These are phyloP conservation scores for Campoletis raptor DNA, from an alignment of 2,888 invertebrate genomes.

Conservation along the genomic window DNA sequence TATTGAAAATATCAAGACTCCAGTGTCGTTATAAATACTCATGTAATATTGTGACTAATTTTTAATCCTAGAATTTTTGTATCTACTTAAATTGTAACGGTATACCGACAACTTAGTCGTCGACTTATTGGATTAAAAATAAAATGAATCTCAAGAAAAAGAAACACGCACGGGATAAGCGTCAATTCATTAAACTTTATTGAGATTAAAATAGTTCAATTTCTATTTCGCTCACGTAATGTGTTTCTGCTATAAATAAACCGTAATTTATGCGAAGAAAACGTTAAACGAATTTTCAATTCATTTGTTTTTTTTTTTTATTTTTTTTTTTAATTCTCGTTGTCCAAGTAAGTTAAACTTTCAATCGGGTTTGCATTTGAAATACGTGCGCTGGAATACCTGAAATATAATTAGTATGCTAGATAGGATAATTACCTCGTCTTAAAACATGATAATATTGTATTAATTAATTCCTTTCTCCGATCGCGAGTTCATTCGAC, in stretches of 20 bases:
- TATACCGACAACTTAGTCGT: not conserved
- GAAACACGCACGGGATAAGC: no score
- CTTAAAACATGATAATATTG: conserved; percentile 54
- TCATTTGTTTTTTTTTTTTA: not conserved
- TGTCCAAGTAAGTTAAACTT: not conserved
- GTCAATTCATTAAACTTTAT: not conserved
- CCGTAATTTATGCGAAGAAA: not conserved
- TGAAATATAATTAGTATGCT: conserved; percentile 46
- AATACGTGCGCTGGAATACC: conserved; percentile 11
- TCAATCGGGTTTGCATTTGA: conserved; percentile 14
- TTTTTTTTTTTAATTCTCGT: not conserved
- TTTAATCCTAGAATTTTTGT: not conserved
- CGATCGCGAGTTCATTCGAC: conserved; percentile 12
- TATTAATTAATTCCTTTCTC: conserved; percentile 55
- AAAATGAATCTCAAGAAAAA: not conserved
- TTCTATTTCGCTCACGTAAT: conserved; percentile 9
- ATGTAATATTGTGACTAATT: not conserved
- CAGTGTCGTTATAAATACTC: not conserved
- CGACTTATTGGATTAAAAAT: not conserved
- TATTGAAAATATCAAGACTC: not conserved
- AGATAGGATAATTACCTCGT: conserved; percentile 6
- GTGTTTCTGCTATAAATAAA: conserved; percentile 10
- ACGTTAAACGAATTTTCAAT: conserved; percentile 11
- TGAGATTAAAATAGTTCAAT: conserved; percentile 6
- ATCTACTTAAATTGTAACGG: not conserved